phyloP scores from a whole-genome alignment of 2,113 vertebrate species.

The Dasyurus viverrinus region DNA sequence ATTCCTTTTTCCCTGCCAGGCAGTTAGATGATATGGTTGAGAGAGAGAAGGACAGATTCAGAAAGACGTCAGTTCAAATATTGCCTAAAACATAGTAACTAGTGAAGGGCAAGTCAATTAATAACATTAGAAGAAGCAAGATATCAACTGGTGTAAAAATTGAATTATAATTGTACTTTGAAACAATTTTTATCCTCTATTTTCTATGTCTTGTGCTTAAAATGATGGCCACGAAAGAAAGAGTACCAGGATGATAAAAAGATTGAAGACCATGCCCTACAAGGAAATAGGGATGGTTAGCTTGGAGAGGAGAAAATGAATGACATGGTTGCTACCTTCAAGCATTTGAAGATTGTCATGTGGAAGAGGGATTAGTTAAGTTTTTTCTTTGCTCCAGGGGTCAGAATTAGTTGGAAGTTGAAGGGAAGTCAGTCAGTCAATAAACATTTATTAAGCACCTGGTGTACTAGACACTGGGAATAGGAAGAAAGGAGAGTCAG shows the following conservation, averaged over 20 bases:
- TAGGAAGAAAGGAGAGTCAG: not conserved
- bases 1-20: not conserved
- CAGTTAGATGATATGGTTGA: not conserved
- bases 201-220: not conserved
- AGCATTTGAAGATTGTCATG: not conserved
- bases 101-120: not conserved
- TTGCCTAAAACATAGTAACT: not conserved
- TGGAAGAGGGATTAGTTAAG: not conserved
- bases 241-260: not conserved
- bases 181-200: not conserved
- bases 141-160: not conserved
- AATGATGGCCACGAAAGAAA: not conserved
- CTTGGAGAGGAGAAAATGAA: not conserved
- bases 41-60: not conserved
- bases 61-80: not conserved
- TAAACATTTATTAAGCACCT: not conserved
- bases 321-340: not conserved
- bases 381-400: not conserved
- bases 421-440: not conserved
- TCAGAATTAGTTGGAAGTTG: not conserved
- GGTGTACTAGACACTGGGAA: not conserved
- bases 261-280: not conserved
- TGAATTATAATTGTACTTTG: not conserved
- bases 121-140: not conserved
- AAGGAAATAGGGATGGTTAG: not conserved